Evolutionary conservation across 1,140 invertebrate species (phyloP), one percentile per base, ranked within the genome.

Genomic region (Contarinia nasturtii): DNA sequence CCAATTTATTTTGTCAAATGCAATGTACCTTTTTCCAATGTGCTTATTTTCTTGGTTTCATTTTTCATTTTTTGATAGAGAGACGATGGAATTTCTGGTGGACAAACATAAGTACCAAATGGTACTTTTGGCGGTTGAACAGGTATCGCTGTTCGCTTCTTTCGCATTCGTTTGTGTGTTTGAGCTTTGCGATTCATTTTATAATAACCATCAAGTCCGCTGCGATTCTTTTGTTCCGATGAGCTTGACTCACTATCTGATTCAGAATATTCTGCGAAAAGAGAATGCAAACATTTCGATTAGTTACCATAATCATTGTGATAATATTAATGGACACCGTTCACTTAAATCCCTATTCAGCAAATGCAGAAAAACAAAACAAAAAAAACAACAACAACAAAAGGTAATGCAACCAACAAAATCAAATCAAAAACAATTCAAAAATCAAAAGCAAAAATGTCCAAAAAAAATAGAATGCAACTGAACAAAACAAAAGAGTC

Each of bases 71-170:
- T 58, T 43, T 64, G 61, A 52, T 64, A 64, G 45, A 63, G 58
- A 3, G 10, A 5, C 27, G 57, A 50, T 15, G 61, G 61, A 40
- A 63, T 63, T 49, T 63, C 61, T 19, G 61, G 61, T 12, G 61
- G 61, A 55, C 59, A 61, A 18, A 63, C 61, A 47, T 61, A 63
- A 18, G 60, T 58, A 11, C 61, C 61, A 48, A 62, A 77, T 17
- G 86, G 86, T 17, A 89, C 84, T 51, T 83, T 71, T 7, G 86
- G 86, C 45, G 86, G 84, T 50, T 87, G 82, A 3, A 91, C 86
- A 4, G 85, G 82, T 56, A 85, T 83, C 10, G 78, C 76, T 12
- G 75, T 74, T 46, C 79, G 73, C 66, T 83, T 83, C 61, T 82
- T 82, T 44, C 81, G 73, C 49, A 76, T 76, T 54, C 83, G 75